These are phyloP conservation scores for Epinotia demarniana DNA, from an alignment of 2,888 invertebrate genomes.

Conservation along the genomic window DNA sequence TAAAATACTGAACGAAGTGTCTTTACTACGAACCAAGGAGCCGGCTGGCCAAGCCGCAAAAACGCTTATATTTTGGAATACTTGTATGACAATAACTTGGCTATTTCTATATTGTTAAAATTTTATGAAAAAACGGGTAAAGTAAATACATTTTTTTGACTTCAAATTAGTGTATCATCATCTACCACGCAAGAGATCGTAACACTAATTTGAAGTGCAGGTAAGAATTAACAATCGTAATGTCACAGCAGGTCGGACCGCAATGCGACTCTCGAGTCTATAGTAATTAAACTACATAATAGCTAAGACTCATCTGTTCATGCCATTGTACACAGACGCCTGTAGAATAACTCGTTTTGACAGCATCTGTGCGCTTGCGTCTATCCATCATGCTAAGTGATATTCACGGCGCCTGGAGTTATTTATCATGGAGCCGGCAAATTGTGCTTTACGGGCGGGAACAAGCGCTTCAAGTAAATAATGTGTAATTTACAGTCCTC, in stretches of 20 bases:
- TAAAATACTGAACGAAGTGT: neutral
- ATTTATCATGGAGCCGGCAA: conserved; percentile 7
- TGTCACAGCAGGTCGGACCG: no score
- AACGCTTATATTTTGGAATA: neutral
- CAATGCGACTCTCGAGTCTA: no score
- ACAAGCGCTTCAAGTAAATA: conserved; percentile 13
- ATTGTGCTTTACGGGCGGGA: conserved; percentile 14
- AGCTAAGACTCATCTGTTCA: neutral
- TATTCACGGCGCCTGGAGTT: conserved; percentile 25
- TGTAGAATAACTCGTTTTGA: neutral
- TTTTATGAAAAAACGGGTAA: no score
- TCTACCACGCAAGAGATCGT: no score
- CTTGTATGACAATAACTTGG: no score
- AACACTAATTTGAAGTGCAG: no score
- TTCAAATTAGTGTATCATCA: no score
- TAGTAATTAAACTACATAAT: neutral
- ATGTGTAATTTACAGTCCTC: neutral
- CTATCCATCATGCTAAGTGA: conserved; percentile 43
- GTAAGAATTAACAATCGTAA: no score
- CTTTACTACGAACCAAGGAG: neutral
- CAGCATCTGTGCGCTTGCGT: conserved; percentile 39
- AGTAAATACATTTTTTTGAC: no score
- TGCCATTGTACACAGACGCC: neutral
- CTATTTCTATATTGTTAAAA: no score
- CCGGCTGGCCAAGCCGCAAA: neutral